Conservation (phyloP, 2,888 invertebrate genomes). For the Tinea trinotella region DNA sequence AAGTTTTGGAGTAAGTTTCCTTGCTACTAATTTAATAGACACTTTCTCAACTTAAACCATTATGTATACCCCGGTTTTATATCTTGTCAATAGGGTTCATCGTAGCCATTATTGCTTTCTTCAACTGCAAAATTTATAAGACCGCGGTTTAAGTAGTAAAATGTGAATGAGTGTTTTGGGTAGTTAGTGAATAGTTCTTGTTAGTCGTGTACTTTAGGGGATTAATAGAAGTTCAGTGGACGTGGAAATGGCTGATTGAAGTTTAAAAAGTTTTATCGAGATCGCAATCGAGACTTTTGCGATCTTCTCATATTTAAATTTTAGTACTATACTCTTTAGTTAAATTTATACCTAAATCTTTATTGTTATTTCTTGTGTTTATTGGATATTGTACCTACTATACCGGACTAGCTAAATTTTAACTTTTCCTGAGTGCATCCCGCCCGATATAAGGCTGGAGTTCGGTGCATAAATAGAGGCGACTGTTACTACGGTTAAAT, state of each 20-base stretch:
- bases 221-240: too few species aligned
- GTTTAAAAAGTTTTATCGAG: neutral
- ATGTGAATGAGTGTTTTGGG: neutral
- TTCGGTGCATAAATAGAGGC: too few species aligned
- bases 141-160: conserved; percentile 2
- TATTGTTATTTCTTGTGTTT: too few species aligned
- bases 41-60: neutral
- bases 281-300: too few species aligned
- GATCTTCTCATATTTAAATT: too few species aligned
- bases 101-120: neutral
- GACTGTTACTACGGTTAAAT: too few species aligned
- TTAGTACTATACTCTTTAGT: too few species aligned
- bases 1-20: conserved; percentile 47
- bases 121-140: neutral
- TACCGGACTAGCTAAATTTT: too few species aligned
- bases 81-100: neutral
- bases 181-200: neutral
- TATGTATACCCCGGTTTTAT: neutral
- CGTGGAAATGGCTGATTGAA: conserved; percentile 10
- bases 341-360: too few species aligned
- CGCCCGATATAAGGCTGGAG: too few species aligned
- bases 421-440: too few species aligned
- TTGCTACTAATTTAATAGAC: neutral
- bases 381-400: too few species aligned
- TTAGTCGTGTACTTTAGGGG: neutral